These are phyloP conservation scores for Aporrectodea caliginosa DNA, from an alignment of 1,140 invertebrate genomes.

Conservation along the genomic window DNA sequence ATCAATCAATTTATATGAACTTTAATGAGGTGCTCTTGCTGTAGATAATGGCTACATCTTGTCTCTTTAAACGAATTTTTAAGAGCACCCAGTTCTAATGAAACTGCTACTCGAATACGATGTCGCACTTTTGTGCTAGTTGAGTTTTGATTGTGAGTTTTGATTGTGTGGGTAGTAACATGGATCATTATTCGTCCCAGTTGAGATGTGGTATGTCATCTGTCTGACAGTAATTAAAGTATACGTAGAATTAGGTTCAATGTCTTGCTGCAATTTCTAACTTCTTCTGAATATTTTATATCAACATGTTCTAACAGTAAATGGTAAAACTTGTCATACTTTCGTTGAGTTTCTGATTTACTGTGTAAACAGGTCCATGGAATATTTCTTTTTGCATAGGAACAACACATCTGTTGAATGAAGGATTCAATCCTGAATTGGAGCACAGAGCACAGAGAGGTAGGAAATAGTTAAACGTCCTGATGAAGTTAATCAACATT, in stretches of 20 bases:
- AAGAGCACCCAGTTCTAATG: neutral
- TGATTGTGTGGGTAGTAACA: too few relatives aligned
- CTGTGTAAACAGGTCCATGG: neutral
- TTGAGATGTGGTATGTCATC: too few relatives aligned
- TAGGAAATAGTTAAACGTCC: neutral
- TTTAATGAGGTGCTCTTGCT: neutral
- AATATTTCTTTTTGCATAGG: neutral
- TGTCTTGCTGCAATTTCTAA: too few relatives aligned
- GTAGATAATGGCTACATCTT: neutral
- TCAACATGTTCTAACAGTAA: too few relatives aligned
- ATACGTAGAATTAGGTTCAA: too few relatives aligned
- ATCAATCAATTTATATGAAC: neutral
- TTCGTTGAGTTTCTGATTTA: neutral
- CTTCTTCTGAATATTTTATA: too few relatives aligned
- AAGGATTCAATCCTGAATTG: neutral
- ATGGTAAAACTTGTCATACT: neutral
- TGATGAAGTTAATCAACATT: neutral
- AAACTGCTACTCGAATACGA: too few relatives aligned
- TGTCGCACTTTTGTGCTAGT: too few relatives aligned
- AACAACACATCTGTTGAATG: neutral
- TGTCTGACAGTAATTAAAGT: too few relatives aligned
- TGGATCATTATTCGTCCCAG: too few relatives aligned
- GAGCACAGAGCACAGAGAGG: neutral
- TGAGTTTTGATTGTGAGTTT: too few relatives aligned
- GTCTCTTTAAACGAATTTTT: neutral